Evolutionary conservation across 2,888 invertebrate species (phyloP).

Genomic region (Idaea dimidiata): DNA sequence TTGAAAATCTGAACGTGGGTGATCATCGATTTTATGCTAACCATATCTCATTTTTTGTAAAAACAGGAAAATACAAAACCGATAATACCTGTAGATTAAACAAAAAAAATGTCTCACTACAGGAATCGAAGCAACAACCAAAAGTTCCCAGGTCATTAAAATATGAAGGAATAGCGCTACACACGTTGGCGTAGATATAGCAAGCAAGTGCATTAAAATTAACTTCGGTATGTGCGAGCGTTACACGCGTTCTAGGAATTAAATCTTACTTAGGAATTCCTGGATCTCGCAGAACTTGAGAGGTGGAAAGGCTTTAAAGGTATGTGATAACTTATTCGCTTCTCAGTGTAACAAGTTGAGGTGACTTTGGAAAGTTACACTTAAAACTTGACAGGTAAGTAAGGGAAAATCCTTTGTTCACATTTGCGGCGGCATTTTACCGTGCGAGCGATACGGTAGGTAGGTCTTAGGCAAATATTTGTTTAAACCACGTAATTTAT

Average conservation of each 20-base stretch:
- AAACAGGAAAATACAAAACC: no score
- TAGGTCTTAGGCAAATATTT: neutral
- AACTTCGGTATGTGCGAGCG: neutral
- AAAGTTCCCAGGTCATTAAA: no score
- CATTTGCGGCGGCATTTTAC: neutral
- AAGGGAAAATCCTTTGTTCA: neutral
- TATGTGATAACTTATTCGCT: constrained; percentile 12
- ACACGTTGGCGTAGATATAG: neutral
- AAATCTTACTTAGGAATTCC: constrained; percentile 13
- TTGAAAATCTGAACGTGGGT: no score
- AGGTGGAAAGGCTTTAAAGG: constrained; percentile 12
- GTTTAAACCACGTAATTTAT: neutral
- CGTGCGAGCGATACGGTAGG: neutral
- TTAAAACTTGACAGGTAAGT: neutral
- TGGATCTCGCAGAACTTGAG: constrained; percentile 6
- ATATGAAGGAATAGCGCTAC: no score
- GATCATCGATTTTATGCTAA: no score
- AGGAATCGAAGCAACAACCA: no score
- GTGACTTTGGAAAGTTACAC: neutral
- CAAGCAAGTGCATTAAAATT: no score
- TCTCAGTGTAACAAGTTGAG: neutral
- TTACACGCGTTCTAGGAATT: constrained; percentile 7
- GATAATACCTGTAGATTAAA: no score
- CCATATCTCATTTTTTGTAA: no score
- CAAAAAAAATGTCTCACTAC: no score